Base-by-base conservation (phyloP, 2,797 vertebrate genomes). In the Pipistrellus nathusii region DNA sequence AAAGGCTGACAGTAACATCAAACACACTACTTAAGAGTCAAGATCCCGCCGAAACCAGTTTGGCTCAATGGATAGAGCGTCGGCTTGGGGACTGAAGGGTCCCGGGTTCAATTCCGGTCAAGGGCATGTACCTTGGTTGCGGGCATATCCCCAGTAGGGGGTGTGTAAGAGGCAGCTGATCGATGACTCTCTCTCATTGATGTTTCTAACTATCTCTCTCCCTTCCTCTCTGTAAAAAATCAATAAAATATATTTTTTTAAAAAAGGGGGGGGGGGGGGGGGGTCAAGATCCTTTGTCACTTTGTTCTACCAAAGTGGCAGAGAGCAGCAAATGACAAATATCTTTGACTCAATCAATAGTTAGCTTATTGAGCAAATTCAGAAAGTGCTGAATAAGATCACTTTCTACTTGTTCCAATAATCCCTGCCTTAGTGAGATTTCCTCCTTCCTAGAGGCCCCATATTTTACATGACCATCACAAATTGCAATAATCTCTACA, bases 331-430 rank as follows among this genome's bases (percentile, higher is more conserved):
- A 84, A 68, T 41, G 25, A 62, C 57, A 89, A 90, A 55, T 41
- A 75, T 53, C n/a, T 85, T 89, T 46, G 64, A 77, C 85, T 68
- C 25, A 69, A 27, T 53, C 66, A 71, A 88, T 6, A 55, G 66
- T 30, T 91, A 72, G 71, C 57, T 69, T 32, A 55, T 0, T 64
- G 46, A 51, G 41, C 38, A 85, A 93, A 81, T 59, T 89, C 75
- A 77, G 30, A 83, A 93, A 91, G 44, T 75, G 17, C 48, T 89
- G 11, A 87, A n/a, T 69, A 89, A 94, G 91, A 86, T 59, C 72
- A 76, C 38, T 91, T 68, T 38, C 27, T n/a, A 53, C 44, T 86
- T 66, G 25, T 88, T 53, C 30, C 23, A 38, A 13, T 57, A 27
- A 23, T 64, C 30, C n/a, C 32, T 77, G 55, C 18, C 20, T 86